Base-by-base conservation (phyloP, 2,888 invertebrate genomes). In the Petrophora chlorosata region DNA sequence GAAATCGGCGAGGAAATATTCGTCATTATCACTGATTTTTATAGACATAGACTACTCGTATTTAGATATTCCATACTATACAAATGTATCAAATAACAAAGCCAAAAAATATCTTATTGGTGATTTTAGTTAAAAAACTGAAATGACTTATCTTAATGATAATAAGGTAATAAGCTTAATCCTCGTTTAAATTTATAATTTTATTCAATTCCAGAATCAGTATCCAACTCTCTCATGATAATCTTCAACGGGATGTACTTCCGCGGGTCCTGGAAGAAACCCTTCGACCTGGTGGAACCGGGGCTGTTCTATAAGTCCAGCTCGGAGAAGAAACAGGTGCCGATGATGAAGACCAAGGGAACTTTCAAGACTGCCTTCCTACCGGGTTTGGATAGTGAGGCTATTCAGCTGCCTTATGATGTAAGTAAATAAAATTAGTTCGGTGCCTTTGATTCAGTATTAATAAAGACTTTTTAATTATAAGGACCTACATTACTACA, bases 171-270 rank as follows among this genome's bases (percentile, higher is more conserved):
- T n/a, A n/a, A n/a, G n/a, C n/a, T n/a, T n/a, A n/a, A n/a, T n/a
- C n/a, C n/a, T n/a, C n/a, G n/a, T n/a, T n/a, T n/a, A n/a, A 19
- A 26, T 9, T 12, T 3, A n/a, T 26, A 9, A 5, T 3, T 9
- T 10, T 13, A 10, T 17, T 51, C 16, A 9, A 5, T 73, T 81
- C 7, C 65, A 86, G 83, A 80, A 9, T 72, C 85, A 26, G 74
- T 76, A 33, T 73, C 90, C 0, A 91, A 92, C 26, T 93, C 94
- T 0, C 84, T 92, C 61, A 91, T 95, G 84, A 79, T 96, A 19
- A 85, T 96, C 34, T 94, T 95, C 61, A 96, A 95, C 64, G 95
- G 94, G 0, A 86, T 96, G 65, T 95, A 94, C 75, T 96, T 95
- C 88, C 94, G 94, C 56, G 95, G 95, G n/a, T 92, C 91, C 7